Evolutionary conservation across 1,140 invertebrate genomes (phyloP), one percentile per base, ranked within the genome.

Genomic region (Drosophila pseudoananassae): DNA sequence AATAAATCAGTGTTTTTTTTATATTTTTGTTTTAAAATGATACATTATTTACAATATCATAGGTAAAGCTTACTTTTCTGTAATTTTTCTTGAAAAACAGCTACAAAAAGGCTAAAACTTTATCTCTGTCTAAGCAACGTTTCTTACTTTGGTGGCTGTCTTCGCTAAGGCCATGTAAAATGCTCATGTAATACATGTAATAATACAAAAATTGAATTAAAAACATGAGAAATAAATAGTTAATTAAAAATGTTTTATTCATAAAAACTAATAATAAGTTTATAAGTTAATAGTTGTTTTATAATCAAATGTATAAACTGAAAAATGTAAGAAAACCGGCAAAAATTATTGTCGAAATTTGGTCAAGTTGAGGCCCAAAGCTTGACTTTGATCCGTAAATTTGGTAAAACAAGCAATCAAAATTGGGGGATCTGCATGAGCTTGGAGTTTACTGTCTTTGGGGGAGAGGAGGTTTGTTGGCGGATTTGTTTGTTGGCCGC

Each of bases 401-500:
- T 23, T 17, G 2, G 40, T 10, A 25, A 60, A 60, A 65, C 46
- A 45, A 51, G 63, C 47, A 25, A 50, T 33, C 6, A 50, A 69
- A 38, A 57, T 49, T 33, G 58, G 64, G 40, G 31, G 38, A 64
- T 60, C 49, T 68, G 36, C 29, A 49, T 70, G 31, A 59, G 36
- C 76, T 55, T 31, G 56, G 82, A 74, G 55, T 58, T 53, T 23
- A 47, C 29, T 50, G 14, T 58, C 49, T 73, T 73, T 64, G 20
- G 72, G 56, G 58, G 43, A 43, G 59, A 38, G 58, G 31, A 54
- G 55, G 53, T 65, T 77, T 87, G 66, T 53, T 70, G 60, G 51
- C 55, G 51, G 54, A 56, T 68, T 79, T 72, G 59, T 69, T 50
- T 73, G 53, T 45, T 57, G 64, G 59, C 40, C 51, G 29, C 43